Conservation (phyloP, 2,888 invertebrate genomes). For the Mycalesis mineus region DNA sequence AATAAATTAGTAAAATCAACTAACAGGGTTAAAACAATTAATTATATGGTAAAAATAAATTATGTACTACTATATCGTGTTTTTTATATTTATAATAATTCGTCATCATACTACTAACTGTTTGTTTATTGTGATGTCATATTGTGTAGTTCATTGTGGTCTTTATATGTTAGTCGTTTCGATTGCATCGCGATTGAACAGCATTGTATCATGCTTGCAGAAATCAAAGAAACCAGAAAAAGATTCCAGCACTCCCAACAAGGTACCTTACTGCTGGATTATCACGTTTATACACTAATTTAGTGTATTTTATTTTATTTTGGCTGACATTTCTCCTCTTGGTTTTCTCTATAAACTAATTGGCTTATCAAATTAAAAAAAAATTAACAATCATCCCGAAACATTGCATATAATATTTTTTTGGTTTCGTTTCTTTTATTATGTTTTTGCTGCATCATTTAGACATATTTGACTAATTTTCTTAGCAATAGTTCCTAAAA, state of each 20-base stretch:
- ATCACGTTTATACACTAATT: conserved; percentile 29
- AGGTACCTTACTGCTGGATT: conserved; percentile 79
- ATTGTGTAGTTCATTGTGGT: background rate
- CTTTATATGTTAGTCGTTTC: background rate
- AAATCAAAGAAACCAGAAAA: conserved; percentile 88
- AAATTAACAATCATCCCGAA: background rate
- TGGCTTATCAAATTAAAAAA: conserved; percentile 9
- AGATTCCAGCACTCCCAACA: conserved; percentile 82
- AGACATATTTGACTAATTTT: background rate
- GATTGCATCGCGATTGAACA: background rate
- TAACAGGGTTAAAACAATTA: too few species aligned
- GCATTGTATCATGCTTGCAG: conserved; percentile 71
- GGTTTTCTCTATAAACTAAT: conserved; percentile 30
- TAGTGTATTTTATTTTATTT: conserved; percentile 35
- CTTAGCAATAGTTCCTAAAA: background rate
- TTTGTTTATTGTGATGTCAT: background rate
- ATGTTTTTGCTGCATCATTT: conserved; percentile 20
- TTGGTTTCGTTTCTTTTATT: conserved; percentile 25
- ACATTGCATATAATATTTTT: conserved; percentile 10
- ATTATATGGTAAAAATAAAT: too few species aligned
- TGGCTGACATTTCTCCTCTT: conserved; percentile 24
- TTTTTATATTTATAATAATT: too few species aligned
- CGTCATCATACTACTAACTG: too few species aligned
- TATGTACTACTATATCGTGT: too few species aligned
- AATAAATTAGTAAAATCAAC: too few species aligned